Percentiles rank a stretch among this genome's conserved stretches.
These are phyloP conservation scores for Dendrocopos noguchii DNA, from an alignment of 2,113 vertebrate genomes.

Conservation along the genomic window DNA sequence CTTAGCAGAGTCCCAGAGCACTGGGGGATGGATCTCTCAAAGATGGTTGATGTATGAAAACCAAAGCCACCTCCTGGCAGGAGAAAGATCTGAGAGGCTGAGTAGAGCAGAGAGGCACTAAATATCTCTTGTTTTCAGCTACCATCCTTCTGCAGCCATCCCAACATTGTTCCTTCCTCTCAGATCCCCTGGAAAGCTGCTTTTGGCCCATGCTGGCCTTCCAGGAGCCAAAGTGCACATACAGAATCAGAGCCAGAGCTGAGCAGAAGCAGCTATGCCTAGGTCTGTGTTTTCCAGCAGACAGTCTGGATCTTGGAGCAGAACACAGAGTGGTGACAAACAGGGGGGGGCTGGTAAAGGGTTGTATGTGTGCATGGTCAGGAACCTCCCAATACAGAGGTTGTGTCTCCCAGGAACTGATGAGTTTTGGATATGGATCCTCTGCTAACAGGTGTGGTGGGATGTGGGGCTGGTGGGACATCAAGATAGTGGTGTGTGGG, in stretches of 20 bases:
- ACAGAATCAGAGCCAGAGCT: not conserved
- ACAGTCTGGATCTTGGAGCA: not conserved
- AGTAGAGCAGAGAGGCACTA: not conserved
- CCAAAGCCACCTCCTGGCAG: not conserved
- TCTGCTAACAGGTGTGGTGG: not conserved
- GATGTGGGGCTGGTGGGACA: not conserved
- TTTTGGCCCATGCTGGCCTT: not conserved
- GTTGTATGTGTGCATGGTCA: rapidly evolving
- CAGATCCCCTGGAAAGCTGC: rapidly evolving
- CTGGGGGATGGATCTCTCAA: not conserved
- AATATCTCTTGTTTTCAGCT: not conserved
- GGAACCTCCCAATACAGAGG: not conserved
- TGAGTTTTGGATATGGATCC: not conserved
- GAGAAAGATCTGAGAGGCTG: not conserved
- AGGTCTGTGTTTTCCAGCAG: rapidly evolving
- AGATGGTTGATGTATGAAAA: not conserved
- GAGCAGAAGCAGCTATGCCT: not conserved
- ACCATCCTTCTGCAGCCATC: not conserved
- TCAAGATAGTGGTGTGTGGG: not conserved
- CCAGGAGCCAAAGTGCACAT: rapidly evolving
- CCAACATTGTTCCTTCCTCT: not conserved
- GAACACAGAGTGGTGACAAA: not conserved
- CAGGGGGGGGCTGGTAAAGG: not conserved
- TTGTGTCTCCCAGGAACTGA: not conserved
- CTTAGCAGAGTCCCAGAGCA: not conserved